phyloP scores from a whole-genome alignment of 2,797 vertebrate genomes.

The Alfaro cultratus region DNA sequence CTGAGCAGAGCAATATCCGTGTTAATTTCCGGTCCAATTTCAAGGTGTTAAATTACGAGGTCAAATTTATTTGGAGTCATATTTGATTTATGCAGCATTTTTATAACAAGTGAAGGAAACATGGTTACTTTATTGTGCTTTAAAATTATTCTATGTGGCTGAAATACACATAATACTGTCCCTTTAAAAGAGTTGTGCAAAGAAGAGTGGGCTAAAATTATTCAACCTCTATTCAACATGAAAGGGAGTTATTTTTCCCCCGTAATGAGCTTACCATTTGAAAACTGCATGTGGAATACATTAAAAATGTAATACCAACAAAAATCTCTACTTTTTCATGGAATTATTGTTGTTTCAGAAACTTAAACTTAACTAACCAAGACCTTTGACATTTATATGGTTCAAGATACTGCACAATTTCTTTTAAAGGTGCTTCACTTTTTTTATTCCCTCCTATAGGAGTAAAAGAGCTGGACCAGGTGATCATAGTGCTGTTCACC shows the following conservation, averaged over 20 bases:
- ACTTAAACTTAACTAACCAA: background rate
- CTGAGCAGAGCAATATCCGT: too few relatives aligned
- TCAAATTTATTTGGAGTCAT: too few relatives aligned
- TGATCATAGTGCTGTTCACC: conserved; percentile 78
- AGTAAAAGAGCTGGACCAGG: conserved; percentile 77
- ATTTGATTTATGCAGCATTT: too few relatives aligned
- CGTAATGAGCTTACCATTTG: background rate
- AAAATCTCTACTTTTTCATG: background rate
- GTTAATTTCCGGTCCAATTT: too few relatives aligned
- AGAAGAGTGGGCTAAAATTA: background rate
- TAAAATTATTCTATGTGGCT: background rate
- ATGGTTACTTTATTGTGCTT: too few relatives aligned
- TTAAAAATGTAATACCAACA: background rate
- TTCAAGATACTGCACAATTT: background rate
- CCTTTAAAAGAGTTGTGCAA: background rate
- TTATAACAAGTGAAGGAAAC: too few relatives aligned
- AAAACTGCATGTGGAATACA: background rate
- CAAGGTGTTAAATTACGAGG: background rate
- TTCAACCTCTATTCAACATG: background rate
- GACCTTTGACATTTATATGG: conserved; percentile 6
- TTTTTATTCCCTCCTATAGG: conserved; percentile 58
- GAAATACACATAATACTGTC: background rate
- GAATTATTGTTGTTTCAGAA: background rate
- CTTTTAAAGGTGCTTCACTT: background rate
- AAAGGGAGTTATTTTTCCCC: background rate